These are phyloP conservation scores for Poecilia latipinna DNA, from an alignment of 2,113 vertebrate species.

Conservation along the genomic window DNA sequence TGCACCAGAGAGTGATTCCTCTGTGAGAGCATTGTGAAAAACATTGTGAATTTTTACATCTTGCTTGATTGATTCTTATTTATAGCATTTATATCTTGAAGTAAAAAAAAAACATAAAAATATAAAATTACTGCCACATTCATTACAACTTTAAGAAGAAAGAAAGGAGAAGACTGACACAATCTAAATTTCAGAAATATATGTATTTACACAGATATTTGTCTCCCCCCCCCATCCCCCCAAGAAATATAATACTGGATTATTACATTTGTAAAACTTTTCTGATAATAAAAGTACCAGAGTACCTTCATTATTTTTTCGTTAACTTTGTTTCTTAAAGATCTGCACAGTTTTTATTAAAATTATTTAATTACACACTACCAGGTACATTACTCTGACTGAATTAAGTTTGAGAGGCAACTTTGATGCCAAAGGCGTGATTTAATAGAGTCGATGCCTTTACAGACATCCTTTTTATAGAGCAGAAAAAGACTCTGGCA, in stretches of 20 bases:
- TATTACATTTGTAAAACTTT: no score
- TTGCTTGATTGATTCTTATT: constrained; percentile 15
- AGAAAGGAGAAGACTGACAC: neutral
- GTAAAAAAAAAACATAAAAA: constrained; percentile 5
- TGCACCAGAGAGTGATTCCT: neutral
- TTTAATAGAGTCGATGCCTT: no score
- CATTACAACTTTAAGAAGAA: neutral
- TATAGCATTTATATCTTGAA: constrained; percentile 6
- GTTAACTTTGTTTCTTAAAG: neutral
- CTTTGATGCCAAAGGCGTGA: no score
- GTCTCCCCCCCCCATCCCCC: no score
- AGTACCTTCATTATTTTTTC: neutral
- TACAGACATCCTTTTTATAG: no score
- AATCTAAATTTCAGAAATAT: neutral
- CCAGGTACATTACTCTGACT: neutral
- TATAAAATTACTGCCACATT: constrained; percentile 14
- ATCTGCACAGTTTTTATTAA: neutral
- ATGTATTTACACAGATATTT: no score
- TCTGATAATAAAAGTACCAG: no score
- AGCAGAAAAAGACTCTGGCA: no score
- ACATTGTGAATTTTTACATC: neutral
- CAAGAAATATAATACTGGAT: no score
- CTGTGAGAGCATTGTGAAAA: neutral
- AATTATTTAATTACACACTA: neutral
- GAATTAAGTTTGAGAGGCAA: neutral